Conservation (phyloP, 2,888 invertebrate genomes). For the Notocelia uddmanniana region DNA sequence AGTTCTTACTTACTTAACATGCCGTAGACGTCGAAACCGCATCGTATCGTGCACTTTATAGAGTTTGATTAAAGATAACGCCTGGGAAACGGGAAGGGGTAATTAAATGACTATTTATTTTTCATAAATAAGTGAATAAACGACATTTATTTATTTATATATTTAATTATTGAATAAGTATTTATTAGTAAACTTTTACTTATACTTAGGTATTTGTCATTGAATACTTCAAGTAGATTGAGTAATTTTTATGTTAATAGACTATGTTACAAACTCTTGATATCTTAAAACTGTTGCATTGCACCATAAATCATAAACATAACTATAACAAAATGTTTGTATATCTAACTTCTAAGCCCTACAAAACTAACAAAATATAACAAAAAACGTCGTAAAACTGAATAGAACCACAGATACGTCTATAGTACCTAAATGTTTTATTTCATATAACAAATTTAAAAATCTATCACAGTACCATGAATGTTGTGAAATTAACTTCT, state of each 20-base stretch:
- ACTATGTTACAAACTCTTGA: neutral
- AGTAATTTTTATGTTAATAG: constrained; percentile 16
- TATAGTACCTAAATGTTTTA: neutral
- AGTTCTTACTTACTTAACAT: no score
- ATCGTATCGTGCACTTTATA: neutral
- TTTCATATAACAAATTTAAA: neutral
- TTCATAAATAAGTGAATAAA: constrained; percentile 10
- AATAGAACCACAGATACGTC: neutral
- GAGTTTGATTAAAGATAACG: neutral
- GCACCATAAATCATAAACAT: neutral
- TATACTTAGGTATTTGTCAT: constrained; percentile 40
- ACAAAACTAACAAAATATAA: neutral
- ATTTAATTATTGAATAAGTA: no score
- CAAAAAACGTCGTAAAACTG: constrained; percentile 10
- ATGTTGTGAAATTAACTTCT: neutral
- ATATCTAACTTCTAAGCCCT: neutral
- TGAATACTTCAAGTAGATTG: constrained; percentile 37
- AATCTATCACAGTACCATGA: neutral
- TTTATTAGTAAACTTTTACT: constrained; percentile 39
- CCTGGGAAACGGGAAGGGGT: neutral
- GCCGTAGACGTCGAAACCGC: neutral
- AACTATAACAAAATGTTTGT: neutral
- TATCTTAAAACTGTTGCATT: neutral
- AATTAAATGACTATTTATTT: no score
- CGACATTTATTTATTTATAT: no score